Evolutionary conservation across 2,888 invertebrate species (phyloP).

Genomic region (Cerceris ruficornis): DNA sequence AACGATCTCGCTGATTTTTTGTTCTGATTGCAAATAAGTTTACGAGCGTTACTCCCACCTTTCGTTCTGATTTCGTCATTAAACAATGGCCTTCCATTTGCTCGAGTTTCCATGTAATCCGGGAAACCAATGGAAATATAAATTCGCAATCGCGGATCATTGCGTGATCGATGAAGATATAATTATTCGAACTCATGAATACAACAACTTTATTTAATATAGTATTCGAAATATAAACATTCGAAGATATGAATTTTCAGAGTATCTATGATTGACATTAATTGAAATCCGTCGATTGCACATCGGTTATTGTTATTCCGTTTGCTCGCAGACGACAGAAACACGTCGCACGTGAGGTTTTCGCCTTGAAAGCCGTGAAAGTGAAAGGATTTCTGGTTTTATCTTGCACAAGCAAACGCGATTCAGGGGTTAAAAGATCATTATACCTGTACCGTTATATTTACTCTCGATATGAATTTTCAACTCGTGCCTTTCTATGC

Average conservation of each 20-base stretch:
- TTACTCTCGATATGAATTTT: constrained; percentile 3
- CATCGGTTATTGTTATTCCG: constrained; percentile 3
- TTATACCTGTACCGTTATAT: constrained; percentile 14
- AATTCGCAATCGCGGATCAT: background rate
- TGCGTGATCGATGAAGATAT: too few species aligned
- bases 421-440: constrained; percentile 48
- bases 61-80: constrained; percentile 14
- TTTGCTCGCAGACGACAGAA: constrained; percentile 27
- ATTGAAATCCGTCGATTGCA: background rate
- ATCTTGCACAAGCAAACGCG: constrained; percentile 40
- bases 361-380: constrained; percentile 74
- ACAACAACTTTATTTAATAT: background rate
- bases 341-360: constrained; percentile 55
- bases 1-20: too few species aligned
- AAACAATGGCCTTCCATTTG: constrained; percentile 11
- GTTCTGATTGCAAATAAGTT: too few species aligned
- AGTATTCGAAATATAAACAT: background rate
- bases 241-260: background rate
- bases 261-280: background rate
- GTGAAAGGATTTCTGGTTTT: constrained; percentile 72
- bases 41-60: too few species aligned
- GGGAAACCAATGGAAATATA: background rate
- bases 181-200: too few species aligned
- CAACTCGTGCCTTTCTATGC: constrained; percentile 2
- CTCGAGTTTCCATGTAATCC: background rate